Percentiles rank a stretch among this genome's conserved stretches.
Evolutionary conservation across 2,888 invertebrate genomes (phyloP).

Genomic region (Thecophora atra): DNA sequence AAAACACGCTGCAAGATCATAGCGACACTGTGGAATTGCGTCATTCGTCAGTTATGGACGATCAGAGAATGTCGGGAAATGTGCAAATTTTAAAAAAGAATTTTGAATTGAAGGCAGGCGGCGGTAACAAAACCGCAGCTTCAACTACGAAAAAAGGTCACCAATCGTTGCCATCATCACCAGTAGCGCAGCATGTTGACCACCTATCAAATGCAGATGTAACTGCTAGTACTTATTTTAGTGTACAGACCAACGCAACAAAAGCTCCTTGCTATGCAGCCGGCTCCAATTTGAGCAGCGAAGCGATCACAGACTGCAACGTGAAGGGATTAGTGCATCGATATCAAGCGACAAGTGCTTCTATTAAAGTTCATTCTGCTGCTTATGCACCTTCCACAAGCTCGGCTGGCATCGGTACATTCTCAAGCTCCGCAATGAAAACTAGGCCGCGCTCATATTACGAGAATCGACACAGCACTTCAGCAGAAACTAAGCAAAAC

Average conservation of each 20-base stretch:
- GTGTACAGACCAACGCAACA: conserved; percentile 34
- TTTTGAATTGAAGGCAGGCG: conserved; percentile 82
- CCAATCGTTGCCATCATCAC: conserved; percentile 72
- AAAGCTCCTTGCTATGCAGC: conserved; percentile 22
- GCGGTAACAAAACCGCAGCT: conserved; percentile 38
- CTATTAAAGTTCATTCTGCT: conserved; percentile 47
- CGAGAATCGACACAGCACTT: conserved; percentile 50
- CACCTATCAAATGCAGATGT: conserved; percentile 54
- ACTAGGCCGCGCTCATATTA: conserved; percentile 61
- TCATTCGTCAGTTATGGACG: conserved; percentile 51
- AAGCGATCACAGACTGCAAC: conserved; percentile 68
- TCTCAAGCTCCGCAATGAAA: conserved; percentile 32
- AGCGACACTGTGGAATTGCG: conserved; percentile 49
- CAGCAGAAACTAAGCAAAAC: conserved; percentile 41
- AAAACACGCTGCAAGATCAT: conserved; percentile 44
- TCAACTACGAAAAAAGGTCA: conserved; percentile 33
- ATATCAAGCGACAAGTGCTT: conserved; percentile 70
- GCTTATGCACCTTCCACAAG: conserved; percentile 41
- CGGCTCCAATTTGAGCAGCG: conserved; percentile 26
- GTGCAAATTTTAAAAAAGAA: conserved; percentile 88
- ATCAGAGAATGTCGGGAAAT: conserved; percentile 71
- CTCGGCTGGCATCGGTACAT: conserved; percentile 19
- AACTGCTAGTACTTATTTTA: conserved; percentile 40
- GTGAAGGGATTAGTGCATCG: conserved; percentile 80
- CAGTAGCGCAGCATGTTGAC: conserved; percentile 68